phyloP scores from a whole-genome alignment of 2,113 vertebrate genomes.

The Callipepla californica region DNA sequence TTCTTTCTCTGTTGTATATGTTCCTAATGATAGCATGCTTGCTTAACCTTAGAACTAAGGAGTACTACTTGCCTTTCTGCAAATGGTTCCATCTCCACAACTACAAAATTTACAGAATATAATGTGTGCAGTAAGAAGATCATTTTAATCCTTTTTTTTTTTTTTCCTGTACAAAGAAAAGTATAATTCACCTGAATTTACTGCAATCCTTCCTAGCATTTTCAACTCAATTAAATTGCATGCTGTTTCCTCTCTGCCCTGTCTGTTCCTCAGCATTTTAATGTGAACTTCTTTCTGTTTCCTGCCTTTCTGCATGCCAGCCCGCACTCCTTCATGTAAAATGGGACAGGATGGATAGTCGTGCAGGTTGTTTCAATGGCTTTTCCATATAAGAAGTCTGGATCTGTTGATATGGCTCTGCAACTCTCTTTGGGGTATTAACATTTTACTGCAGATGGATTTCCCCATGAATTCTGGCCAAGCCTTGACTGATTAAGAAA shows the following conservation, averaged over 20 bases:
- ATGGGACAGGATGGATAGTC: accelerated
- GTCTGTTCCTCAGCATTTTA: not conserved
- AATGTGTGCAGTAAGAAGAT: not conserved
- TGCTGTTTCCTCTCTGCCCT: not conserved
- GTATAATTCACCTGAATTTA: not conserved
- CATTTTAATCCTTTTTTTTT: not conserved
- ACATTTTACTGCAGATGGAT: not conserved
- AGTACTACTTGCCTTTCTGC: accelerated
- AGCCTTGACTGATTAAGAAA: not conserved
- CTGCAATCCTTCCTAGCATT: not conserved
- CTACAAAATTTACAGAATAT: not conserved
- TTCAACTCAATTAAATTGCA: not conserved
- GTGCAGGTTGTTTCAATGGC: not conserved
- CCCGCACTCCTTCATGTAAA: not conserved
- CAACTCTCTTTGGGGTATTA: not conserved
- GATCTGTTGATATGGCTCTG: not conserved
- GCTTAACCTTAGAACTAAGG: not conserved
- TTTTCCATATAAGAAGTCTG: not conserved
- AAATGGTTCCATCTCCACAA: not conserved
- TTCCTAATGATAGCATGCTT: accelerated
- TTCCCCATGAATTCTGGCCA: not conserved
- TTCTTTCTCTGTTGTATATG: not conserved
- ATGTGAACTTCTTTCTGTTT: not conserved
- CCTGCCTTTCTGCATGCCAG: accelerated
- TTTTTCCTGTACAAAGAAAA: not conserved